Evolutionary conservation across 2,797 vertebrate species (phyloP), one percentile per base, ranked within the genome.

Genomic region (Hirundo rustica): DNA sequence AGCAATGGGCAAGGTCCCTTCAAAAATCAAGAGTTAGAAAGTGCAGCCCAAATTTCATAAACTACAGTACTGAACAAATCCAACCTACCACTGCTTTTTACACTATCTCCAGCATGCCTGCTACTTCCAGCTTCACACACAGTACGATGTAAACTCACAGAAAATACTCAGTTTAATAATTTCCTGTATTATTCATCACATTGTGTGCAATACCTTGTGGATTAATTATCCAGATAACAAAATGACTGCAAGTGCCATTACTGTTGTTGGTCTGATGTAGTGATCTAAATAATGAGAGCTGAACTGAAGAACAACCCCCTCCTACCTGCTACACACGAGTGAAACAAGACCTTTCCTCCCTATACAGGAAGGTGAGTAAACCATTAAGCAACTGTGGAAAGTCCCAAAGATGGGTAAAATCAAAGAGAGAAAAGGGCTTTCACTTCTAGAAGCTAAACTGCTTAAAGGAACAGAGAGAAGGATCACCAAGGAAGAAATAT

Each of bases 221-320:
- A 95, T 90, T 95, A 96, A 95, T 95, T 88, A 93, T 38, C 71
- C 75, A 77, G 93, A 72, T 89, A 88, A 92, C 57, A 86, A 87
- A 94, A 79, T 38, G 57, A 79, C 80, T 94, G 60, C 11, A 68
- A 68, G 51, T 51, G 61, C 51, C 21, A 30, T 82, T 92, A 67
- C 57, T 2, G 16, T 1, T 44, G 60, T 36, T 0, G 0, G 45
- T 50, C 55, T 91, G 64, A 64, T 81, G 36, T 1, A 84, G 30
- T 68, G 53, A 61, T 47, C 53, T 70, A 18, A 81, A 50, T 44
- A 85, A 67, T 4, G 27, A 83, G 10, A 83, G 23, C 22, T 34
- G 38, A 83, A 45, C 13, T 16, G 22, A 76, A 51, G 32, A 90
- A 79, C 3, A 18, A 42, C 1, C 8, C 22, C 2, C 29, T 54